Base-by-base conservation (phyloP, 2,113 vertebrate genomes). In the Turdus rufiventris region DNA sequence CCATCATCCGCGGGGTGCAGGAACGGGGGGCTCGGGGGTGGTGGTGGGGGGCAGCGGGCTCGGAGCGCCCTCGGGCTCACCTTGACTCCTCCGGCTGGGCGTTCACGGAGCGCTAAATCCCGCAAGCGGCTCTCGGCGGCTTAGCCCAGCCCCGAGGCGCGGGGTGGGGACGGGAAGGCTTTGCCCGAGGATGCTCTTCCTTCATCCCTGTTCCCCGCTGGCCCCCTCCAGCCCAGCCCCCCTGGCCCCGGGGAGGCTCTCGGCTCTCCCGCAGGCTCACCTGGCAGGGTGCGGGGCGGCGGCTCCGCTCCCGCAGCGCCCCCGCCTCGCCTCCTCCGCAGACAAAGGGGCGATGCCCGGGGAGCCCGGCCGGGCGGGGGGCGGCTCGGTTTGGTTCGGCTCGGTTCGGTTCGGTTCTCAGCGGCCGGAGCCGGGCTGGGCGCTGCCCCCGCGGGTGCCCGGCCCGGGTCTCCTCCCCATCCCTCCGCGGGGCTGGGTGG, bases 1-100 rank as follows among this genome's bases (percentile, higher is more conserved):
- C 18, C 57, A 2, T 50, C 87, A 66, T 23, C 92, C 2, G 8
- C 19, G 8, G 47, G 56, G 88, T 14, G 74, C 62, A 8, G 63
- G 43, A 8, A 2, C 15, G 42, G 43, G 58, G 66, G 75, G 16
- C 1, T 51, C 18, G 7, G 74, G n/a, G 33, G 21, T 28, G 40
- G 2, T 2, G 57, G 14, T 31, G 80, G 47, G 45, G 53, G 8
- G 31, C 47, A 25, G 19, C 31, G 15, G 77, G 65, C 94, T 67
- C 21, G 9, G 2, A 36, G 62, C 67, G 93, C 89, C 96, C 94
- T 93, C 94, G 75, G 93, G 94, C 89, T 96, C 88, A 91, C 89
- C 90, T 68, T 89, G 92, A 70, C 73, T 91, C 91, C 76, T 83
- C 29, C 47, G 24, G 54, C 75, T 10, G 71, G 80, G 74, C 87